Base-by-base conservation (phyloP, 1,140 invertebrate genomes). In the Camponotus pennsylvanicus region DNA sequence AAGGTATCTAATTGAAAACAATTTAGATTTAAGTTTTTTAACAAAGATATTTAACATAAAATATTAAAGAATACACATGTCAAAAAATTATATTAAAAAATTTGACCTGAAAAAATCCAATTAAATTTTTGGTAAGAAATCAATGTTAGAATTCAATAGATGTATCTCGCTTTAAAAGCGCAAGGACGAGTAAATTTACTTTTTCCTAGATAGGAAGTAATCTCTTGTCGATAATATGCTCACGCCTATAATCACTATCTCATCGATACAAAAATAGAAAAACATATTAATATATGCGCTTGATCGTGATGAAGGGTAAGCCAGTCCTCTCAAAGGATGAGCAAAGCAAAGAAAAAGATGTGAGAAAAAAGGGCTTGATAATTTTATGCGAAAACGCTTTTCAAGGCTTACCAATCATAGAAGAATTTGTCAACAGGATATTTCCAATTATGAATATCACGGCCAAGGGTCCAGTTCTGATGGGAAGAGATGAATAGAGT, bases 351-450 rank as follows among this genome's bases (percentile, higher is more conserved):
- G 78, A 70, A 70, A 71, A 82, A 27, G 67, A 57, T 82, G 52
- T 32, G 67, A 59, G 55, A 52, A 52, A 52, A 52, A 61, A 55
- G 34, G 40, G 79, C 49, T 55, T 27, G 79, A 61, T 83, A 61
- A 83, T 83, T 83, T 83, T 83, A 55, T 67, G 77, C 76, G n/a
- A 71, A 73, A 59, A 37, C 32, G n/a, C 73, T 75, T 64, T 78
- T 64, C 70, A 85, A 85, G 82, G 75, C 15, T 85, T 37, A 66
- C n/a, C 82, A 85, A 85, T 78, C 9, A 32, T 42, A 49, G 32
- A 52, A 78, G 73, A 78, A 85, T 71, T 61, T 86, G 34, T 83
- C 34, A 82, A 63, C 77, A 82, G 78, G 63, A 86, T 86, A 71
- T 86, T 63, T n/a, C 67, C 67, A 82, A 86, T 86, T 73, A 37